phyloP scores from a whole-genome alignment of 2,113 vertebrate genomes.

The Daboia siamensis region DNA sequence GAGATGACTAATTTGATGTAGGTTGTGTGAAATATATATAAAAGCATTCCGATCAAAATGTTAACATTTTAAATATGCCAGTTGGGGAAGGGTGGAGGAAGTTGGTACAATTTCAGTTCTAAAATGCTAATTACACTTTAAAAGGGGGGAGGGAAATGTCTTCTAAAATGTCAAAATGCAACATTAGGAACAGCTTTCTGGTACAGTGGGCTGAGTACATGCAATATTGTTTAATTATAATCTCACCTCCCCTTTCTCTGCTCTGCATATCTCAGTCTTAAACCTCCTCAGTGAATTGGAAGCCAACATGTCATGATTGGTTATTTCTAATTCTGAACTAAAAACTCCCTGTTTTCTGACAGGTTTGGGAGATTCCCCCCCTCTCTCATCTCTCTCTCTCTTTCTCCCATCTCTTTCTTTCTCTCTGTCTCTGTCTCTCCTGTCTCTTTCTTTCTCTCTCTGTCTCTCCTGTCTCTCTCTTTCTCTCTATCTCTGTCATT shows the following conservation, averaged over 20 bases:
- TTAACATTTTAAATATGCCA: conserved; percentile 21
- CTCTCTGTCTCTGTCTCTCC: too few relatives aligned
- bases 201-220: neutral
- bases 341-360: neutral
- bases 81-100: neutral
- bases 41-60: neutral
- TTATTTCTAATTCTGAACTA: neutral
- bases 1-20: conserved; percentile 23
- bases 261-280: neutral
- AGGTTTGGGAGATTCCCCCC: neutral
- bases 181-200: neutral
- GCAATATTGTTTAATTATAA: neutral
- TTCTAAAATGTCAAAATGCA: conserved; percentile 24
- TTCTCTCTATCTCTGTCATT: too few relatives aligned
- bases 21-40: neutral
- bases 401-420: fast-evolving
- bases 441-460: too few relatives aligned
- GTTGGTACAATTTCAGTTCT: neutral
- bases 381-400: too few relatives aligned
- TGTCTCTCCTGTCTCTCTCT: too few relatives aligned
- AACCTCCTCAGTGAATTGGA: neutral
- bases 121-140: conserved; percentile 19
- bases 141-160: neutral
- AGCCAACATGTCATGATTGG: neutral
- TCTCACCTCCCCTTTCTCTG: neutral